These are phyloP conservation scores for Sciurus carolinensis DNA, from an alignment of 2,797 vertebrate genomes.

Conservation along the genomic window DNA sequence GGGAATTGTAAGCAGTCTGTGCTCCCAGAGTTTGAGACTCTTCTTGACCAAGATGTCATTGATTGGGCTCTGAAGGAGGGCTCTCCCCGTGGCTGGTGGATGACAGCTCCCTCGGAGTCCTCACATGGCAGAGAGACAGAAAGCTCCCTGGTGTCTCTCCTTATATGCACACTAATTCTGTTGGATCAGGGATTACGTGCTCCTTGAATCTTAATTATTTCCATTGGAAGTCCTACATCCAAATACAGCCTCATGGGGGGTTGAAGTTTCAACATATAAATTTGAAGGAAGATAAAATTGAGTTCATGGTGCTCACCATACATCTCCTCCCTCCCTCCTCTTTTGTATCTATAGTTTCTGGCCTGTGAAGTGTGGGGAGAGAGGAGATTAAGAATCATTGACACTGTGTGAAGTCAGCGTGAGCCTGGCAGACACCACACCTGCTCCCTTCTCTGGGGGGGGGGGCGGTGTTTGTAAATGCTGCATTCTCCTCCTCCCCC, in stretches of 20 bases:
- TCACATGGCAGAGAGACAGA: neutral
- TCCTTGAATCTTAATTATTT: constrained; percentile 12
- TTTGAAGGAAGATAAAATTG: neutral
- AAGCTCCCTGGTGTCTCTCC: neutral
- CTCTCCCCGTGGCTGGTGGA: neutral
- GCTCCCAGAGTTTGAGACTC: too few relatives aligned
- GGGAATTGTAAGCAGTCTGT: neutral
- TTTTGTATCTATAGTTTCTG: neutral
- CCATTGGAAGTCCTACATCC: neutral
- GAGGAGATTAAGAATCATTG: neutral
- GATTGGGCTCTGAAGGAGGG: neutral
- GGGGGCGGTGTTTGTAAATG: neutral
- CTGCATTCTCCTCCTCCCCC: neutral
- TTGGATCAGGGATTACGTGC: neutral
- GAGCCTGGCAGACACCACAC: neutral
- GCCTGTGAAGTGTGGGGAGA: neutral
- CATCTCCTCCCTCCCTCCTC: neutral
- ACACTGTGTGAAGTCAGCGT: neutral
- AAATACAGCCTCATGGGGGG: neutral
- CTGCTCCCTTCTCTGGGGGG: neutral
- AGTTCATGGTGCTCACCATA: neutral
- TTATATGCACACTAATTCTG: neutral
- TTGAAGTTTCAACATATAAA: neutral
- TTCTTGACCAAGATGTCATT: neutral
- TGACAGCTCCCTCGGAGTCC: neutral